Conservation (phyloP, 2,888 invertebrate genomes). For the Cheilosia scutellata region DNA sequence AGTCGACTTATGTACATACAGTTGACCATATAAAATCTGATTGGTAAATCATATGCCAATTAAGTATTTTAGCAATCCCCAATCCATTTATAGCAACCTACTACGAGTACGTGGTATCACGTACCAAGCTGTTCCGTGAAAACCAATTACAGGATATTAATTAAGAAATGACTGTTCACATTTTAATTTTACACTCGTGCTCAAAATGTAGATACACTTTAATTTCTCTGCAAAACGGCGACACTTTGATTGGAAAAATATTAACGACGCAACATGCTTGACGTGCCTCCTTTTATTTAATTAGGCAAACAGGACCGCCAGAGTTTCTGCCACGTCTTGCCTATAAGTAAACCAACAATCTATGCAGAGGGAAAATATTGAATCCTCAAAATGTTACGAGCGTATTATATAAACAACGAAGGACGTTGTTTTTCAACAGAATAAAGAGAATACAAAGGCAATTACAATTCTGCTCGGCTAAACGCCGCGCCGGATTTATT, state of each 20-base stretch:
- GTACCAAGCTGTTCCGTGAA: constrained; percentile 21
- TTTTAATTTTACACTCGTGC: constrained; percentile 14
- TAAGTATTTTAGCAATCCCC: neutral
- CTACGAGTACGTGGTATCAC: constrained; percentile 26
- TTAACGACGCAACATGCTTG: neutral
- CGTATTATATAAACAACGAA: neutral
- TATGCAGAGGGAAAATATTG: neutral
- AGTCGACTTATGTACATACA: too few relatives aligned
- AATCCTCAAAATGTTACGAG: constrained; percentile 14
- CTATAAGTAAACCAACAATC: neutral
- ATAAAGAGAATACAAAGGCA: constrained; percentile 3
- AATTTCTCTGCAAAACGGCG: neutral
- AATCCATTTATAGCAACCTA: neutral
- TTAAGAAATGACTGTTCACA: constrained; percentile 21
- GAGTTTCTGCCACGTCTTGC: neutral
- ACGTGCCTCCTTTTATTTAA: neutral
- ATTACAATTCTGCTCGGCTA: constrained; percentile 13
- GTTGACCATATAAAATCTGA: too few relatives aligned
- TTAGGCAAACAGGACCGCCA: neutral
- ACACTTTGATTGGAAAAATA: constrained; percentile 38
- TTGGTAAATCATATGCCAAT: too few relatives aligned
- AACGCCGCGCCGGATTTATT: constrained; percentile 7
- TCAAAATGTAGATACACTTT: neutral
- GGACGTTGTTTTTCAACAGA: constrained; percentile 5
- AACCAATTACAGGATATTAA: constrained; percentile 47